Conservation (phyloP, 1,140 invertebrate species). For the Pseudoatta argentina region DNA sequence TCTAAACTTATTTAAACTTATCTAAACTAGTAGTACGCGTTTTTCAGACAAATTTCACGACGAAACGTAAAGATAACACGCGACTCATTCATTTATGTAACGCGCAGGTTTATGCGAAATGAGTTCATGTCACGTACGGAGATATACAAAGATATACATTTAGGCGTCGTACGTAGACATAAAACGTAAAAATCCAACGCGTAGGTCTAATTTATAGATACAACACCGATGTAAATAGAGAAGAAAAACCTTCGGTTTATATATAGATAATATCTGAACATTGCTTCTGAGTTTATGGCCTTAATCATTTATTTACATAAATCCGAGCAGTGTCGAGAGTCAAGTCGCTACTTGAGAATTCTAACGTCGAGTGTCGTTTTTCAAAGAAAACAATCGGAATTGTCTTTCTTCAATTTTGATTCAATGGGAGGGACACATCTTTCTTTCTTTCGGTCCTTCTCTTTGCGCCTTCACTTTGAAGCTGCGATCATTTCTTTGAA, state of each 20-base stretch:
- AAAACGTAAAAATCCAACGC: neutral
- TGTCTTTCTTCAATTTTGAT: constrained; percentile 8
- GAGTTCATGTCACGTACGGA: neutral
- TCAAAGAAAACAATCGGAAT: neutral
- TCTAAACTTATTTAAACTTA: neutral
- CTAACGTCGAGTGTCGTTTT: neutral
- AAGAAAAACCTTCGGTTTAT: neutral
- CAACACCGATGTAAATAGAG: neutral
- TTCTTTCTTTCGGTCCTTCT: neutral
- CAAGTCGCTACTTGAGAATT: constrained; percentile 7
- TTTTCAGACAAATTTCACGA: neutral
- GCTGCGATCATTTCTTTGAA: constrained; percentile 4
- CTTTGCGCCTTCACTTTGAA: neutral
- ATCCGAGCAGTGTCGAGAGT: neutral
- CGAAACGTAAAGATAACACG: neutral
- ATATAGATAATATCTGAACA: neutral
- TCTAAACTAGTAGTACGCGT: constrained; percentile 1
- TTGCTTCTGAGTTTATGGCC: neutral
- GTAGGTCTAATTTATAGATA: constrained; percentile 8
- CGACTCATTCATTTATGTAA: neutral
- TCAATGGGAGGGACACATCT: neutral
- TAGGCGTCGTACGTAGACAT: neutral
- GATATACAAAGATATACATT: neutral
- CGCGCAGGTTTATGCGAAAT: neutral
- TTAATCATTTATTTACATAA: constrained; percentile 38